These are phyloP conservation scores for Thalassoma bifasciatum DNA, from an alignment of 2,113 vertebrate genomes.

Conservation along the genomic window DNA sequence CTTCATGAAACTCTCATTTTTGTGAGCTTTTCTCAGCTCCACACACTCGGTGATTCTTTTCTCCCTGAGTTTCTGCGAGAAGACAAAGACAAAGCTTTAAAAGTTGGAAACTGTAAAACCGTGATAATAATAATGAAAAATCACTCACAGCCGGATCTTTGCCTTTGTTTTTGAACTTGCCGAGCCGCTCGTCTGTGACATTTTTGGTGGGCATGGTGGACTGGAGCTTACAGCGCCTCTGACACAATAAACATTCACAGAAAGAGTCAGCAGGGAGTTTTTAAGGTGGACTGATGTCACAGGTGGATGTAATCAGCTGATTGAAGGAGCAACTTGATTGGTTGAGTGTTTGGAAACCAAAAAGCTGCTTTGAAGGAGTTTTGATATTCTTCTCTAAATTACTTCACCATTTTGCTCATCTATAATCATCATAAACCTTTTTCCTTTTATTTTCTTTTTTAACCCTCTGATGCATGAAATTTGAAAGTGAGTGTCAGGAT, in stretches of 20 bases:
- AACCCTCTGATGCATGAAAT: too few relatives aligned
- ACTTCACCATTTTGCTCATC: too few relatives aligned
- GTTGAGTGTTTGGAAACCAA: too few relatives aligned
- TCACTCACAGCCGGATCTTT: slow-evolving; percentile 87
- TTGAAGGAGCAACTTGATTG: not conserved
- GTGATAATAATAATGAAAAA: too few relatives aligned
- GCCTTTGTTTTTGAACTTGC: slow-evolving; percentile 91
- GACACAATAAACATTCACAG: not conserved
- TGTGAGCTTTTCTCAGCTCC: slow-evolving; percentile 89
- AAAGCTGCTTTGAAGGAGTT: too few relatives aligned
- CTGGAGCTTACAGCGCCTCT: not conserved
- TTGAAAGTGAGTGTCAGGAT: too few relatives aligned
- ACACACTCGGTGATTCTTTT: slow-evolving; percentile 82
- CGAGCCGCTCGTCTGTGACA: slow-evolving; percentile 70
- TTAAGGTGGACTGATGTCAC: slow-evolving; percentile 6
- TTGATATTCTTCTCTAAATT: too few relatives aligned
- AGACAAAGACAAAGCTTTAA: not conserved
- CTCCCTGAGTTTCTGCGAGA: slow-evolving; percentile 82
- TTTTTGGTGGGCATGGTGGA: slow-evolving; percentile 79
- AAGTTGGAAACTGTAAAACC: too few relatives aligned
- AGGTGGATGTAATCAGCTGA: slow-evolving; percentile 54
- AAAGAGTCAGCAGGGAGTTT: not conserved
- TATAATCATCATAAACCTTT: too few relatives aligned
- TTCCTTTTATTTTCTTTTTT: too few relatives aligned
- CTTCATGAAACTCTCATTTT: slow-evolving; percentile 89